These are phyloP conservation scores for Chrysolina americana DNA, from an alignment of 2,888 invertebrate genomes.

Conservation along the genomic window DNA sequence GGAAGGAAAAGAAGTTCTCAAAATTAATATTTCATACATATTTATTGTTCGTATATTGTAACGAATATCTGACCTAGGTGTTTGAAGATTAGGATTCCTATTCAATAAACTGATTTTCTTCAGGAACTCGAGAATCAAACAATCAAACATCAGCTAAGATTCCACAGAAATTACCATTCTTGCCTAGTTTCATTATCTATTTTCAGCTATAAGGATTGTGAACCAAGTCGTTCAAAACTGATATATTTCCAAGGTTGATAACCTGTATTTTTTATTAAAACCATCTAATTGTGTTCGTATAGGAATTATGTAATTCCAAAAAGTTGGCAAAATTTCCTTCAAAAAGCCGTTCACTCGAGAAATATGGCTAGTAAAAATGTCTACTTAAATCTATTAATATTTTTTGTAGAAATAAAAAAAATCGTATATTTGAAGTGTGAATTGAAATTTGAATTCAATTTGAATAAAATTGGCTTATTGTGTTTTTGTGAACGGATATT, in stretches of 20 bases:
- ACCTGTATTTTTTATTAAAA: slow-evolving; percentile 21
- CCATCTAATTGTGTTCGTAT: slow-evolving; percentile 19
- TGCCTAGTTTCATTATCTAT: neutral
- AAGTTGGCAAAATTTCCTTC: slow-evolving; percentile 33
- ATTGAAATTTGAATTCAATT: neutral
- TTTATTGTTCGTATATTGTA: too few species aligned
- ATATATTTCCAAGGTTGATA: slow-evolving; percentile 20
- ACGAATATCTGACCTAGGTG: too few species aligned
- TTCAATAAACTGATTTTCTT: neutral
- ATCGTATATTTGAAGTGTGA: neutral
- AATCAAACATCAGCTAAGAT: neutral
- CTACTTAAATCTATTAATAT: slow-evolving; percentile 10
- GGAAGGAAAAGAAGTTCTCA: too few species aligned
- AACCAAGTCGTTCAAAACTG: neutral
- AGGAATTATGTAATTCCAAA: slow-evolving; percentile 34
- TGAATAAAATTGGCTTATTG: neutral
- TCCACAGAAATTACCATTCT: neutral
- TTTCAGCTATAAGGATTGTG: neutral
- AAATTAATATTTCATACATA: too few species aligned
- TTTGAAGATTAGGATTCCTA: too few species aligned
- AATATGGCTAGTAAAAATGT: slow-evolving; percentile 32
- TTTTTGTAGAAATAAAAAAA: neutral
- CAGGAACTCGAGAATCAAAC: neutral
- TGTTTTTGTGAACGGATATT: neutral
- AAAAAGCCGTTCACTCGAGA: slow-evolving; percentile 25